Base-by-base conservation (phyloP, 2,888 invertebrate genomes). In the Agrypnus murinus region DNA sequence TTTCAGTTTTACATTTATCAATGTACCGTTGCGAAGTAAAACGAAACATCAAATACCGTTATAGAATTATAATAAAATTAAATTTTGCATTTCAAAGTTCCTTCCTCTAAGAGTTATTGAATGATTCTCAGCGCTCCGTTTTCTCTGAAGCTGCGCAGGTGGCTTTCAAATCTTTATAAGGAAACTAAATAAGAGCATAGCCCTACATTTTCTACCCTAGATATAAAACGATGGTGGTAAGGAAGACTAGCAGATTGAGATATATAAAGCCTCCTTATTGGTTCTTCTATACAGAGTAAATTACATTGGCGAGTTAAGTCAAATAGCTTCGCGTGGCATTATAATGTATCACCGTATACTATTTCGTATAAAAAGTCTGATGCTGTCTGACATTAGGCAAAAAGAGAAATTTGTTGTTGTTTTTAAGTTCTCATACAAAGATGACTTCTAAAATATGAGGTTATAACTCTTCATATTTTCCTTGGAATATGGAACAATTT, bases 401-500 rank as follows among this genome's bases (percentile, higher is more conserved):
- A 55, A 55, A 25, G 3, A 25, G 32, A 36, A 55, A 55, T 15
- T 34, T 55, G 34, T 55, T 55, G 50, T 8, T 19, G 9, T 50
- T 19, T n/a, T 7, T 50, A 50, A 50, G 10, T n/a, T n/a, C n/a
- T n/a, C n/a, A n/a, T n/a, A n/a, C n/a, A 50, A 31, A 12, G 12
- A 25, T 50, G n/a, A n/a, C n/a, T 50, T 48, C 31, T 50, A 25
- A 50, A 50, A 50, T 50, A 50, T 50, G 50, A 31, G 50, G 12
- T 50, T 31, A 50, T 50, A 50, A 31, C 6, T 25, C 32, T 12
- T 10, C 12, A 14, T 32, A n/a, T 50, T 50, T 50, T 50, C 31
- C 31, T 31, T 50, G 4, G 12, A n/a, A 50, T 31, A 50, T 50
- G 25, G 31, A 12, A 31, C 50, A 50, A 50, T 50, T 50, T 50